Percentiles rank a stretch among this genome's conserved stretches.
These are phyloP conservation scores for Sebastes schlegelii DNA, from an alignment of 2,113 vertebrate species.

Conservation along the genomic window DNA sequence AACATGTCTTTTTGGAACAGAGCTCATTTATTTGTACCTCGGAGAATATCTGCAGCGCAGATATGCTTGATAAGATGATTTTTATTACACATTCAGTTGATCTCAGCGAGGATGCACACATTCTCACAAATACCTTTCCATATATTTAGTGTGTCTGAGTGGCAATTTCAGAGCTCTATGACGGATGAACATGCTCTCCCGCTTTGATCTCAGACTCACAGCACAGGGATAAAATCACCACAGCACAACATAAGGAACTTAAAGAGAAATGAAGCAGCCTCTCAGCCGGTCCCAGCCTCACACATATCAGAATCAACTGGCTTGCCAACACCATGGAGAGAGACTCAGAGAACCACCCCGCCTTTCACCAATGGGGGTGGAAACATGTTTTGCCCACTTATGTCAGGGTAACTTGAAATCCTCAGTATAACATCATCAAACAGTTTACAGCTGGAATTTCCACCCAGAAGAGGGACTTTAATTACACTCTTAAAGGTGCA, in stretches of 20 bases:
- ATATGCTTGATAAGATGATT: slow-evolving; percentile 41
- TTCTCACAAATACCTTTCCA: slow-evolving; percentile 14
- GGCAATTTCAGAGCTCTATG: slow-evolving; percentile 41
- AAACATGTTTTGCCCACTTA: slow-evolving; percentile 4
- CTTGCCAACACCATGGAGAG: slow-evolving; percentile 10
- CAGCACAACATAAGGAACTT: slow-evolving; percentile 22
- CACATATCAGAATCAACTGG: slow-evolving; percentile 26
- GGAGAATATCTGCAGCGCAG: neutral
- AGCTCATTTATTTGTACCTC: slow-evolving; percentile 53
- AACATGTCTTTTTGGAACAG: slow-evolving; percentile 32
- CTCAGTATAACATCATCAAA: slow-evolving; percentile 14
- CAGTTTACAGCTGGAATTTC: neutral
- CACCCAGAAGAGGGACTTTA: slow-evolving; percentile 3
- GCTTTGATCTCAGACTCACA: slow-evolving; percentile 42
- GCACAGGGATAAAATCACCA: slow-evolving; percentile 22
- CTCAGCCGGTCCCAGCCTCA: slow-evolving; percentile 24
- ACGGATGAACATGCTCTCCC: slow-evolving; percentile 25
- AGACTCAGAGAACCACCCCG: neutral
- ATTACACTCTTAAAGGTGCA: neutral
- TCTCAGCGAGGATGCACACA: neutral
- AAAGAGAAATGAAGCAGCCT: slow-evolving; percentile 32
- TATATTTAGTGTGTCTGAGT: slow-evolving; percentile 40
- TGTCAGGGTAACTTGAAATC: slow-evolving; percentile 12
- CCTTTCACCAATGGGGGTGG: neutral
- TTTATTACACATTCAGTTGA: slow-evolving; percentile 47